Evolutionary conservation across 2,113 vertebrate genomes (phyloP).

Genomic region (Microcebus ravelobensis): DNA sequence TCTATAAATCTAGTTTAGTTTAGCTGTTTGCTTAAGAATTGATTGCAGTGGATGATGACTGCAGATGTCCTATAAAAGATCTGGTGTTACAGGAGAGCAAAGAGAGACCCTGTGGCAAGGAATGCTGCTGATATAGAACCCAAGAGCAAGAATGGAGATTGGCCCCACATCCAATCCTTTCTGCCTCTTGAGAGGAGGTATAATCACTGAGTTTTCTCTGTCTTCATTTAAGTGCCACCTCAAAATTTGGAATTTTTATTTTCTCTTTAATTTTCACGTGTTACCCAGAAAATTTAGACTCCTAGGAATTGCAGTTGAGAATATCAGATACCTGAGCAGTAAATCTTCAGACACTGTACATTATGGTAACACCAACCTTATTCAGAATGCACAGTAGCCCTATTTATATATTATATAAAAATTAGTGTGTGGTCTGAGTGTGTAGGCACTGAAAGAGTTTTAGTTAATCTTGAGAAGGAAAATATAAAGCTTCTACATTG

Average conservation of each 20-base stretch:
- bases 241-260: neutral
- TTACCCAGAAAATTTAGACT: neutral
- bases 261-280: constrained; percentile 21
- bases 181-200: neutral
- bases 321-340: neutral
- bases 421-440: neutral
- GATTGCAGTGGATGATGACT: neutral
- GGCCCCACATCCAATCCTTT: neutral
- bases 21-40: neutral
- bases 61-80: neutral
- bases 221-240: neutral
- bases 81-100: neutral
- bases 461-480: neutral
- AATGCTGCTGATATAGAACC: neutral
- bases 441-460: neutral
- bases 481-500: neutral
- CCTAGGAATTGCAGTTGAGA: neutral
- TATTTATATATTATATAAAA: neutral
- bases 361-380: neutral
- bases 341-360: neutral
- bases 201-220: neutral
- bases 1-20: neutral
- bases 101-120: neutral
- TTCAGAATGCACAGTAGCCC: neutral
- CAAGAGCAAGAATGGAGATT: neutral